Evolutionary conservation across 35 echinoderm and acorn worm species (phyloP), one percentile per base, ranked within the genome.

Genomic region (Eucidaris tribuloides): DNA sequence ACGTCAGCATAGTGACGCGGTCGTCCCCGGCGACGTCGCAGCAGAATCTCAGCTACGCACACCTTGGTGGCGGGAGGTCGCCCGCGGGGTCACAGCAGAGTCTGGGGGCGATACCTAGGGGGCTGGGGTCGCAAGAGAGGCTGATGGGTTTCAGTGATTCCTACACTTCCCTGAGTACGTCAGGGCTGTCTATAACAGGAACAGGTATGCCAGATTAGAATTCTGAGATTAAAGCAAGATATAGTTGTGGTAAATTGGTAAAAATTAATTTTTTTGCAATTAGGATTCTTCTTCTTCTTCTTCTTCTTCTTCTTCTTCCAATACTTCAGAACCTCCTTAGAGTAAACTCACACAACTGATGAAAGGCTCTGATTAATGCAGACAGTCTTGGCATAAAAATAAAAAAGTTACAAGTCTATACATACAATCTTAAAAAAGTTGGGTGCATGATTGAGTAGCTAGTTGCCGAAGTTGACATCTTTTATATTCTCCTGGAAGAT

Each of bases 1-100:
- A 90, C 2, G 74, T 85, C 7, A 86, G 43, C 30, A 24, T 56
- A 39, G 40, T 25, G 36, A 40, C 50, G 13, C 59, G 76, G 23
- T 97, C 94, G 38, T 85, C 89, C n/a, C 83, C 86, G 3, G 79
- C 62, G 71, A 91, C 94, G 2, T 82, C 65, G 80, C 94, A 97
- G 74, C 91, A 97, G 64, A 62, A 91, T 35, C 32, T n/a, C 2
- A 13, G 43, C 11, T n/a, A 52, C 48, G 39, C 37, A 3, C 25
- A 32, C 19, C 34, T 41, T 1, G 66, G 66, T 2, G 84, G 65
- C 14, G 45, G 91, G 19, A 72, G 43, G 3, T 91, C 94, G 39
- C 94, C 94, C 1, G 84, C 45, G 15, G 94, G 94, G 45, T 97
- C 94, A 5, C 85, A 91, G 43, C 94, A 97, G 54, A 92, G 82